phyloP scores from a whole-genome alignment of 2,797 vertebrate species.

The Molossus molossus region DNA sequence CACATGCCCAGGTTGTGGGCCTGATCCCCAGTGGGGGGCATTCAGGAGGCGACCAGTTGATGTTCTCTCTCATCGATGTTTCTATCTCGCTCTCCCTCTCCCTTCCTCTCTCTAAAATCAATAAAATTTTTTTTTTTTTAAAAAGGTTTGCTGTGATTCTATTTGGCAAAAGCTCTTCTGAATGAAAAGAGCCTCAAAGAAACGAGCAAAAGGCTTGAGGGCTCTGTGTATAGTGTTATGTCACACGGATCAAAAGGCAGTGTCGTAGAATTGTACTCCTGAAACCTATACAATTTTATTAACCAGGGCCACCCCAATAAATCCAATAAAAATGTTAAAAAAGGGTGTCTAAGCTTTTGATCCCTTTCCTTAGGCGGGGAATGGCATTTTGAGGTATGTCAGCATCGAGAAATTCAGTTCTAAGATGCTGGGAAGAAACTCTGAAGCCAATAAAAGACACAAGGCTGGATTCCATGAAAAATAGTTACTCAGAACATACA shows the following conservation, averaged over 20 bases:
- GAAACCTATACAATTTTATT: not conserved
- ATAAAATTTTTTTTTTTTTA: too few species aligned
- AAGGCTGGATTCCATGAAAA: conserved; percentile 66
- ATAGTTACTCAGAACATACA: not conserved
- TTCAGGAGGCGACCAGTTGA: too few species aligned
- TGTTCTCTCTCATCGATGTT: too few species aligned
- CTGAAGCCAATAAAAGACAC: conserved; percentile 51
- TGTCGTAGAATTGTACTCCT: not conserved
- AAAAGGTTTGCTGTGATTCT: not conserved
- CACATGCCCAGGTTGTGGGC: too few species aligned
- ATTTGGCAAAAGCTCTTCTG: conserved; percentile 77
- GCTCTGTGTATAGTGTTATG: conserved; percentile 47
- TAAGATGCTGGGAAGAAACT: conserved; percentile 62
- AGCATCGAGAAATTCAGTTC: conserved; percentile 41
- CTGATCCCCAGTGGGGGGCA: too few species aligned
- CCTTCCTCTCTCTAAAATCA: too few species aligned
- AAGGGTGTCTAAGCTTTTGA: conserved; percentile 82
- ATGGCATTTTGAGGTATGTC: conserved; percentile 29
- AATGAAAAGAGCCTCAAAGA: conserved; percentile 75
- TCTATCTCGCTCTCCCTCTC: too few species aligned
- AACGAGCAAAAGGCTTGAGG: conserved; percentile 66
- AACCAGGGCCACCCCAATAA: not conserved
- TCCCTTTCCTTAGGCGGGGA: conserved; percentile 79
- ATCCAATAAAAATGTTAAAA: not conserved
- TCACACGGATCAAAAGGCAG: conserved; percentile 82